These are phyloP conservation scores for Enhydra lutris DNA, from an alignment of 2,113 vertebrate genomes.

Conservation along the genomic window DNA sequence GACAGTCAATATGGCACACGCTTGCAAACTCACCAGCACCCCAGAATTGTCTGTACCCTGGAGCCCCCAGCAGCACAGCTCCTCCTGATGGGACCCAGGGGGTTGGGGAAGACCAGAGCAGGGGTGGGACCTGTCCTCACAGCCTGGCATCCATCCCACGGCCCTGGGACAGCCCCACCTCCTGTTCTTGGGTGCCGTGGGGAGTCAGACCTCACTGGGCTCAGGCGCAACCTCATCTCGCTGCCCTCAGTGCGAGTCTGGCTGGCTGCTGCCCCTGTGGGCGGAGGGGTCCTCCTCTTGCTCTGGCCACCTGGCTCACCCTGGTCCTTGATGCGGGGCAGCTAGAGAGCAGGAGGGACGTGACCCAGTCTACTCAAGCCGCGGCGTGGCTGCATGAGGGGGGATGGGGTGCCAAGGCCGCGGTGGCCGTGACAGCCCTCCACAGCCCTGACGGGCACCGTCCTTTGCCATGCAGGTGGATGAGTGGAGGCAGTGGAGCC, in stretches of 20 bases:
- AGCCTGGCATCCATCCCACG: neutral
- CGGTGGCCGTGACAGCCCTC: neutral
- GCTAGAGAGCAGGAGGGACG: too few species aligned
- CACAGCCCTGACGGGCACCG: neutral
- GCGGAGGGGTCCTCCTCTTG: neutral
- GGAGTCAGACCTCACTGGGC: neutral
- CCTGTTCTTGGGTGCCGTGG: neutral
- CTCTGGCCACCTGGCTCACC: neutral
- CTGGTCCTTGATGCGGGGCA: neutral
- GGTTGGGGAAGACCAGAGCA: neutral
- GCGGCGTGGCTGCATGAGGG: neutral
- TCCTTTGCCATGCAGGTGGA: slow-evolving; percentile 73
- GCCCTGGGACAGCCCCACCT: neutral
- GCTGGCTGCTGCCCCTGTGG: neutral
- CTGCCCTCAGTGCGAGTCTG: neutral
- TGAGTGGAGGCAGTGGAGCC: slow-evolving; percentile 81
- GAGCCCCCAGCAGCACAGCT: neutral
- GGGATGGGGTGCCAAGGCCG: neutral
- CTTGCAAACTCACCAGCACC: neutral
- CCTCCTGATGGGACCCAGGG: neutral
- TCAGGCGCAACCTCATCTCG: neutral
- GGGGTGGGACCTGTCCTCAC: neutral
- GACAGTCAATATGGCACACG: accelerated
- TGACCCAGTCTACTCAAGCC: neutral
- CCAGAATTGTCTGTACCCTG: too few species aligned